A percentile compares a stretch with the other conserved stretches of the same genome.
Conservation (phyloP, 2,888 invertebrate species). For the Amblyjoppa fuscipennis region DNA sequence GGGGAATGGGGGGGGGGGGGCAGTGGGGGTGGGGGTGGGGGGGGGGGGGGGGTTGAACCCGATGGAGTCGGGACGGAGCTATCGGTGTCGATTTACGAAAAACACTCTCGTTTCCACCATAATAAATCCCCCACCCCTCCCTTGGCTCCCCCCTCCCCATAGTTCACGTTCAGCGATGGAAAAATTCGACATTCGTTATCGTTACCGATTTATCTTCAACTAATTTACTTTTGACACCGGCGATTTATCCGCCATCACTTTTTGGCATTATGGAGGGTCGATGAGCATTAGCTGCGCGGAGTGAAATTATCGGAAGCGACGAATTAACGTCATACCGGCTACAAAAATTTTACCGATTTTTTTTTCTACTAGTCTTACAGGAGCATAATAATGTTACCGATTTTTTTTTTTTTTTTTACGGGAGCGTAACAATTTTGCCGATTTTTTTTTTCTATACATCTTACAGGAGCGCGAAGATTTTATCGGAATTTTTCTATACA, state of each 20-base stretch:
- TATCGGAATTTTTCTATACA: too few species aligned
- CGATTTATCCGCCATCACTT: not conserved
- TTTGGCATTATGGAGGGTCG: not conserved
- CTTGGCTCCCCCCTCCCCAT: not conserved
- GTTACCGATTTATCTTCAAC: slow-evolving; percentile 36
- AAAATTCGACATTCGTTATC: slow-evolving; percentile 24
- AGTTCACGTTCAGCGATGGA: not conserved
- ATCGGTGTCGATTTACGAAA: slow-evolving; percentile 48
- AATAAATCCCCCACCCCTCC: not conserved
- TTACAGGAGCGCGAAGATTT: too few species aligned
- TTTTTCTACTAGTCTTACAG: too few species aligned
- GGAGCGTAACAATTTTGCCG: too few species aligned
- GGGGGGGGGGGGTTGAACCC: slow-evolving; percentile 1
- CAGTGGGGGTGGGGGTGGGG: not conserved
- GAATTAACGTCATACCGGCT: slow-evolving; percentile 20
- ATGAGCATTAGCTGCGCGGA: not conserved
- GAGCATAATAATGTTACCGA: too few species aligned
- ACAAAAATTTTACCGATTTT: too few species aligned
- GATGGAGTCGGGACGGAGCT: not conserved
- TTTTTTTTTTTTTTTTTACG: too few species aligned
- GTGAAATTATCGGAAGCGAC: slow-evolving; percentile 37
- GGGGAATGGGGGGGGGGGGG: slow-evolving; percentile 4
- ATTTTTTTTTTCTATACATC: too few species aligned
- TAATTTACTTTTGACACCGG: slow-evolving; percentile 13
- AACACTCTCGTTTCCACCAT: slow-evolving; percentile 39